Evolutionary conservation across 2,113 vertebrate species (phyloP), one percentile per base, ranked within the genome.

Genomic region (Todiramphus saurophagus): DNA sequence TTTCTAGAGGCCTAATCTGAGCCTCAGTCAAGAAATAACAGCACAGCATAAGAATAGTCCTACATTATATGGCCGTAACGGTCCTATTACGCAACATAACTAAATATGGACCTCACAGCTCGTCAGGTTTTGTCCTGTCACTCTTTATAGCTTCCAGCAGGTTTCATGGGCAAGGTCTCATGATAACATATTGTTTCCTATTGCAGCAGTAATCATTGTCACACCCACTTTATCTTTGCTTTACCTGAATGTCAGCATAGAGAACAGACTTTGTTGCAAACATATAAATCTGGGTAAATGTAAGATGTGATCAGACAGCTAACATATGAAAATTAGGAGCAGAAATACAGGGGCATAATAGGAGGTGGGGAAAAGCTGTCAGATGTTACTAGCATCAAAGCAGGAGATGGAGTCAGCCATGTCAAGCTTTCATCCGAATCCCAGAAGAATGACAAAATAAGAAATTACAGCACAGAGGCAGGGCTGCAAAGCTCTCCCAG

Each of bases 381-480:
- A 89, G 74, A 92, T 85, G 44, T 76, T 94, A 25, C 67, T 73
- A 70, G 69, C 66, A 55, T 79, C 69, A 95, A 84, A 91, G 63
- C 19, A 76, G 51, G 67, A 79, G 46, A 86, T 63, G 74, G 74
- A 96, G 87, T 66, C 80, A 94, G 63, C 31, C 50, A 39, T 63
- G 89, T 63, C 89, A 94, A 96, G 37, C n/a, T 63, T 94, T 68
- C 94, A 75, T 84, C 35, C 33, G 87, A 90, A 89, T 93, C 93
- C 92, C 94, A 70, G 66, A 92, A 93, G 92, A 94, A 72, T 77
- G 90, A 82, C 77, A 92, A 89, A 94, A 87, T 76, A 93, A 95
- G 83, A 93, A 96, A 92, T 92, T 90, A 89, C 77, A 96, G 86
- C 15, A 4, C n/a, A 87, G 68, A 89, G 46, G 39, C 53, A 90